A percentile compares a stretch with the other conserved stretches of the same genome.
phyloP scores from a whole-genome alignment of 2,113 vertebrate genomes.

The Leucopsar rothschildi region DNA sequence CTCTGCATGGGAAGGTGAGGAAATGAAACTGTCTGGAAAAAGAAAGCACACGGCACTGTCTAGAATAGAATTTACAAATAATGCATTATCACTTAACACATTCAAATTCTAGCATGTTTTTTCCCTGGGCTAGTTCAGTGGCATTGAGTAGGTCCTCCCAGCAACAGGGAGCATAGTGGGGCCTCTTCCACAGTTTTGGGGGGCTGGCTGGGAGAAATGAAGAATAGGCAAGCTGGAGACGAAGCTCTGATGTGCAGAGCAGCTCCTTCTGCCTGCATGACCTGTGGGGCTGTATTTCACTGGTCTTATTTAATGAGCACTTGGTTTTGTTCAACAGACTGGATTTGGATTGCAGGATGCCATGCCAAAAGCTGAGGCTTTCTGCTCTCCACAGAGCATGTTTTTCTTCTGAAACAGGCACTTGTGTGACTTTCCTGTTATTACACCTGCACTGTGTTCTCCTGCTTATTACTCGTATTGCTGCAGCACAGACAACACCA shows the following conservation, averaged over 20 bases:
- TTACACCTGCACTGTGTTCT: neutral
- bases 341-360: neutral
- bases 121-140: neutral
- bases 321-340: neutral
- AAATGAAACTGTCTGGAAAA: neutral
- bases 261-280: neutral
- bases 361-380: neutral
- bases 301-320: neutral
- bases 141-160: neutral
- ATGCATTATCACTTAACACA: neutral
- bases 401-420: neutral
- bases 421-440: neutral
- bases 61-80: neutral
- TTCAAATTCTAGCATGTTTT: neutral
- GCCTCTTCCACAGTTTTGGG: neutral
- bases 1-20: neutral
- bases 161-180: neutral
- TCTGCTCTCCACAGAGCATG: neutral
- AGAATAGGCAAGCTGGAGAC: neutral
- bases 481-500: neutral
- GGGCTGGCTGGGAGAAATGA: neutral
- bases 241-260: neutral
- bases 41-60: neutral
- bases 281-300: neutral
- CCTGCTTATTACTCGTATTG: neutral